Percentiles rank a stretch among this genome's conserved stretches.
Conservation (phyloP, 2,888 invertebrate species). For the Leptothorax acervorum region DNA sequence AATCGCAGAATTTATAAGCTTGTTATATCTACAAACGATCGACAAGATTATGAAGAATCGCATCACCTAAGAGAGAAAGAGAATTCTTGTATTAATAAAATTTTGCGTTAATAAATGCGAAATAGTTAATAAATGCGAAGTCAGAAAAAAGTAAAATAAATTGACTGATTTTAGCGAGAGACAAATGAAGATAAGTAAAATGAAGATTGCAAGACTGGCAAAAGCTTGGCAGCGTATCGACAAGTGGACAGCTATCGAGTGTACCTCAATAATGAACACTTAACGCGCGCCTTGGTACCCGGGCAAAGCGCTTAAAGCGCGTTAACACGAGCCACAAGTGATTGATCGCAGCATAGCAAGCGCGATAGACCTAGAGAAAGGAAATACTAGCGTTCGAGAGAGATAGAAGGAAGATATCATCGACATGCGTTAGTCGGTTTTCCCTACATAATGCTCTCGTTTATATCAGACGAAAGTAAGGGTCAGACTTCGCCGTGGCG, state of each 20-base stretch:
- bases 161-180: conserved; percentile 9
- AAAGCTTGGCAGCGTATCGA: conserved; percentile 60
- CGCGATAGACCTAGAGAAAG: conserved; percentile 46
- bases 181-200: conserved; percentile 25
- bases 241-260: conserved; percentile 65
- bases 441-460: conserved; percentile 79
- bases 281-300: conserved; percentile 61
- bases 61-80: neutral
- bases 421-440: conserved; percentile 57
- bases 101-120: neutral
- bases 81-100: conserved; percentile 4
- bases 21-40: neutral
- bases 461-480: conserved; percentile 45
- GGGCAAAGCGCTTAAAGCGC: conserved; percentile 77
- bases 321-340: conserved; percentile 78
- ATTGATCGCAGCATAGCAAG: conserved; percentile 76
- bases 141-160: neutral
- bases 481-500: conserved; percentile 7
- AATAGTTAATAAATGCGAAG: neutral
- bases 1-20: conserved; percentile 55
- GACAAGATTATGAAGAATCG: conserved; percentile 18
- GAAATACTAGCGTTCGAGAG: conserved; percentile 10
- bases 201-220: conserved; percentile 10
- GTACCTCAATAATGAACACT: conserved; percentile 70
- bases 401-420: conserved; percentile 24